A percentile compares a stretch with the other conserved stretches of the same genome.
Evolutionary conservation across 1,140 invertebrate genomes (phyloP).

Genomic region (Drosophila serrata): DNA sequence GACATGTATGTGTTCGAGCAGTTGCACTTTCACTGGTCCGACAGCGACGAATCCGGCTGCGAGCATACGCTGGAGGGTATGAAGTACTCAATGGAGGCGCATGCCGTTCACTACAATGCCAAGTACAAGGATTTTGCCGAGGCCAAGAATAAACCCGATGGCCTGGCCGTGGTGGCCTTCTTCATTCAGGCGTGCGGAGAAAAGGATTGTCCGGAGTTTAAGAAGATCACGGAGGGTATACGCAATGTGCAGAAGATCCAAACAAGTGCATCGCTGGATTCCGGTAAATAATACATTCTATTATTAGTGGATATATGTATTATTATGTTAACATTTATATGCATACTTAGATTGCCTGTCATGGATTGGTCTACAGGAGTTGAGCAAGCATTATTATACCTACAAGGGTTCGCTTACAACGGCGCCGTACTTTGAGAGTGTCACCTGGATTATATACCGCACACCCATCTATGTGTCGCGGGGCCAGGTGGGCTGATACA

Average conservation of each 20-base stretch:
- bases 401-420: conserved; percentile 90
- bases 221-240: conserved; percentile 84
- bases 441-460: conserved; percentile 91
- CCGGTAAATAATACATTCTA: conserved; percentile 48
- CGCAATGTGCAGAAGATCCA: conserved; percentile 81
- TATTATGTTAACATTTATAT: neutral
- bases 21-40: conserved; percentile 93
- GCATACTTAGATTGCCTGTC: conserved; percentile 74
- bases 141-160: conserved; percentile 90
- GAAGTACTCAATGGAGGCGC: conserved; percentile 90
- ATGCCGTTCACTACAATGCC: conserved; percentile 92
- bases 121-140: conserved; percentile 90
- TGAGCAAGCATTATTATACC: conserved; percentile 85
- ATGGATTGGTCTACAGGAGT: conserved; percentile 84
- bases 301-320: too few species aligned
- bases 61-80: conserved; percentile 91
- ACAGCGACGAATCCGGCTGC: conserved; percentile 89
- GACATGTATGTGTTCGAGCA: conserved; percentile 90
- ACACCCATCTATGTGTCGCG: conserved; percentile 90
- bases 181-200: conserved; percentile 88
- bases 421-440: conserved; percentile 89
- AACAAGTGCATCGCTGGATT: conserved; percentile 81
- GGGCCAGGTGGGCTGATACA: conserved; percentile 87
- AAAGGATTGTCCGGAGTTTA: conserved; percentile 84
- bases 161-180: conserved; percentile 91